These are phyloP conservation scores for Tenualosa thibaudeaui DNA, from an alignment of 2,797 vertebrate species.

Conservation along the genomic window DNA sequence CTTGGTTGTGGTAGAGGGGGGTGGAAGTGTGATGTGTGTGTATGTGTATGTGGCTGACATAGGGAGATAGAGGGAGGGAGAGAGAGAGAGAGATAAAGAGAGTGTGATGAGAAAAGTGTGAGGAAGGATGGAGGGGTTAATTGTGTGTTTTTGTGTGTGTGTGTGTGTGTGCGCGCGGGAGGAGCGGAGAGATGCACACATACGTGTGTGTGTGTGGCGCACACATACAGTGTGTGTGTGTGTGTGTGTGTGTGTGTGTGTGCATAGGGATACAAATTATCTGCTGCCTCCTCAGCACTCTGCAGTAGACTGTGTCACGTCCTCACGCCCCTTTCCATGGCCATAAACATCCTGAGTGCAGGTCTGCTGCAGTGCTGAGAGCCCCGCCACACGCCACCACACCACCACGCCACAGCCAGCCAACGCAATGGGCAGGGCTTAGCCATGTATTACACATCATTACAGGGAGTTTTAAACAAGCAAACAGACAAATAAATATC, in stretches of 20 bases:
- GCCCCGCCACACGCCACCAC: background rate
- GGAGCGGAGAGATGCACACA: no score
- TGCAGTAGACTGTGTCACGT: background rate
- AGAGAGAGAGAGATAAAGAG: no score
- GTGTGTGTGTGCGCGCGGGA: no score
- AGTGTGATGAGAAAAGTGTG: no score
- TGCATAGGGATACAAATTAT: conserved; percentile 6
- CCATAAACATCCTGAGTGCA: background rate
- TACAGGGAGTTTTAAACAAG: no score
- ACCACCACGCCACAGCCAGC: background rate
- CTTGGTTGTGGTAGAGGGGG: conserved; percentile 37
- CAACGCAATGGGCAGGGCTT: background rate
- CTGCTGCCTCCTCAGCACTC: conserved; percentile 5
- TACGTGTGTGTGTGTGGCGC: background rate
- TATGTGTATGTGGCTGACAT: background rate
- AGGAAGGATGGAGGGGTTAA: no score
- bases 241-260: conserved; percentile 19
- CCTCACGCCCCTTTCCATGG: background rate
- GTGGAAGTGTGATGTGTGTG: background rate
- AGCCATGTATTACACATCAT: no score
- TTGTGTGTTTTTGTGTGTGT: no score
- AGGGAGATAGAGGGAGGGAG: no score
- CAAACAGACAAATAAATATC: no score
- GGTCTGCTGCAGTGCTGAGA: background rate
- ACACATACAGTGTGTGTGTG: background rate